phyloP scores from a whole-genome alignment of 1,140 invertebrate genomes.

The Ceratosolen fusciceps region DNA sequence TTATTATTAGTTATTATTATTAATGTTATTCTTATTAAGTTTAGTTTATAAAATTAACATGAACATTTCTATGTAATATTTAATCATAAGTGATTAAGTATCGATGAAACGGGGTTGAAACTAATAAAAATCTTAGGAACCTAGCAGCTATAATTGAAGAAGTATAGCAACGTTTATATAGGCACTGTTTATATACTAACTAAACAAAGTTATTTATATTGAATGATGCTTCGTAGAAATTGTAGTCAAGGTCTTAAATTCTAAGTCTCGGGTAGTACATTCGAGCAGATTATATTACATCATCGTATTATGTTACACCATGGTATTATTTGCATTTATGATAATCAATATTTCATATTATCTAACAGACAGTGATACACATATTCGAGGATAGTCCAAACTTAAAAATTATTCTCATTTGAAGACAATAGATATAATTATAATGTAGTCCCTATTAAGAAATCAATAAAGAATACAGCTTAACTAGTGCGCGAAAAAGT shows the following conservation, averaged over 20 bases:
- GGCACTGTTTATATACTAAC: not conserved
- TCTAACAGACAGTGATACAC: not conserved
- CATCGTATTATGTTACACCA: not conserved
- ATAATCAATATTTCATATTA: slow-evolving; percentile 15
- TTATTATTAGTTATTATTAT: no score
- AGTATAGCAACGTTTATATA: not conserved
- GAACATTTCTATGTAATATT: no score
- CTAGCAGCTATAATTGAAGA: not conserved
- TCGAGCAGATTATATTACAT: slow-evolving; percentile 7
- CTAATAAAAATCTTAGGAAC: no score
- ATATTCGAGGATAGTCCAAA: not conserved
- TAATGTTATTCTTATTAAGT: no score
- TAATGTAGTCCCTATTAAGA: no score
- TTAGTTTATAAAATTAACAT: no score
- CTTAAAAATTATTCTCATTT: not conserved
- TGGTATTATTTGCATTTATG: slow-evolving; percentile 22
- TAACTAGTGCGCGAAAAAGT: no score
- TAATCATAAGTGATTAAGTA: no score
- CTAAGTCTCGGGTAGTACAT: not conserved
- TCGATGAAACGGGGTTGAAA: no score
- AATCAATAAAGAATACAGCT: no score
- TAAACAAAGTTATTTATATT: not conserved
- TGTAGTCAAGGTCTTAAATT: slow-evolving; percentile 8
- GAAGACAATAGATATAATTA: no score
- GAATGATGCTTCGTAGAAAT: not conserved